A percentile compares a stretch with the other conserved stretches of the same genome.
These are phyloP conservation scores for Cataglyphis hispanica DNA, from an alignment of 1,140 invertebrate genomes.

Conservation along the genomic window DNA sequence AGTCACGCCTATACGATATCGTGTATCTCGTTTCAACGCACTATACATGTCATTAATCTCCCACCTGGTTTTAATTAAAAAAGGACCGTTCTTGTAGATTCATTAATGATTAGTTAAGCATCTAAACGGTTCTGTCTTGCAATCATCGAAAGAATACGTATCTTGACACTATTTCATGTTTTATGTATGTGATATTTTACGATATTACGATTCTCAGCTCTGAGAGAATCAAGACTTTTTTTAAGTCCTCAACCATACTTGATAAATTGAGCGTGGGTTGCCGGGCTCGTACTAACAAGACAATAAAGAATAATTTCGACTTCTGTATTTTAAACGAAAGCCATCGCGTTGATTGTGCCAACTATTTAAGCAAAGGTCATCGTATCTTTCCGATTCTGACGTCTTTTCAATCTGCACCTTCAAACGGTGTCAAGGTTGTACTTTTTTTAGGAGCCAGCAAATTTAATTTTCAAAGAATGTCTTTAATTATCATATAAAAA, in stretches of 20 bases:
- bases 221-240: conserved; percentile 2
- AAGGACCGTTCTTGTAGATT: not conserved
- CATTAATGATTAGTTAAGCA: conserved; percentile 6
- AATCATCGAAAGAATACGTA: not conserved
- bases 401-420: not conserved
- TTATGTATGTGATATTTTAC: not conserved
- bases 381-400: conserved; percentile 15
- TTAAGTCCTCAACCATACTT: not conserved
- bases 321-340: conserved; percentile 33
- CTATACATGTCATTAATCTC: conserved; percentile 7
- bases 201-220: conserved; percentile 27
- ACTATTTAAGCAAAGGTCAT: not conserved
- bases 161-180: not conserved
- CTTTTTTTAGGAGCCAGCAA: not conserved
- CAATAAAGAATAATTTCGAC: conserved; percentile 40
- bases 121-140: not conserved
- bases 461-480: not conserved
- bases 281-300: conserved; percentile 17
- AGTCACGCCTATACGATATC: not conserved
- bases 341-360: conserved; percentile 2
- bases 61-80: conserved; percentile 35
- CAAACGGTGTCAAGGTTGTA: conserved; percentile 7
- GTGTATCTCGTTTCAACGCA: not conserved
- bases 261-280: conserved; percentile 44
- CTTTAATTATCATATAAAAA: not conserved